Evolutionary conservation across 2,888 invertebrate genomes (phyloP), one percentile per base, ranked within the genome.

Genomic region (Rhamphomyia laevipes): DNA sequence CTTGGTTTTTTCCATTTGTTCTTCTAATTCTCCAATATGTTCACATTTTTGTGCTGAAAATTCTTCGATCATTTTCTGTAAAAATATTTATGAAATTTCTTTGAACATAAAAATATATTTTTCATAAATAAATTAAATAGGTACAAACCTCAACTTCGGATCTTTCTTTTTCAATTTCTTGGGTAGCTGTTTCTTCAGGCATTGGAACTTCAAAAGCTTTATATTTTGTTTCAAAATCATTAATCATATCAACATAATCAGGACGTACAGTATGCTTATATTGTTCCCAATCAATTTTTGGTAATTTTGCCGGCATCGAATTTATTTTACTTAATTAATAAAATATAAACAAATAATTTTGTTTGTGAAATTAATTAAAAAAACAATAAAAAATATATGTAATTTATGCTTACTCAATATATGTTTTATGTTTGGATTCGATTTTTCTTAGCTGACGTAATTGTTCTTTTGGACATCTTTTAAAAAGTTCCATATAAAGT

Each of bases 141-240:
- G 4, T 33, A 5, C 42, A 47, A 10, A 73, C 72, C 62, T 76
- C 71, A 30, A 80, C 67, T 61, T 80, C 73, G 54, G 72, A 72
- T 63, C 81, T 80, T 56, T 84, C 76, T 0, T 76, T 73, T 5
- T 84, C 82, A 27, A 91, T 68, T 55, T 78, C 70, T 0, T 48
- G 77, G 53, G 52, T 49, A 48, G 63, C 61, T 4, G 58, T 45
- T 7, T 61, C 59, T 16, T 61, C 58, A 27, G 42, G 42, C 10
- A 23, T 90, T 0, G 89, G 85, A 46, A 93, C 73, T 53, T 77
- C 77, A 56, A 89, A 57, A 1, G 80, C 71, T 45, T 79, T 78
- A 57, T 89, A 94, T 57, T 84, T 80, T 61, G 86, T 84, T 65
- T 91, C 82, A 70, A 91, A 92, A 44, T 76, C 79, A 33, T 87